phyloP scores from a whole-genome alignment of 1,140 invertebrate genomes.

The Ceratosolen solmsi region DNA sequence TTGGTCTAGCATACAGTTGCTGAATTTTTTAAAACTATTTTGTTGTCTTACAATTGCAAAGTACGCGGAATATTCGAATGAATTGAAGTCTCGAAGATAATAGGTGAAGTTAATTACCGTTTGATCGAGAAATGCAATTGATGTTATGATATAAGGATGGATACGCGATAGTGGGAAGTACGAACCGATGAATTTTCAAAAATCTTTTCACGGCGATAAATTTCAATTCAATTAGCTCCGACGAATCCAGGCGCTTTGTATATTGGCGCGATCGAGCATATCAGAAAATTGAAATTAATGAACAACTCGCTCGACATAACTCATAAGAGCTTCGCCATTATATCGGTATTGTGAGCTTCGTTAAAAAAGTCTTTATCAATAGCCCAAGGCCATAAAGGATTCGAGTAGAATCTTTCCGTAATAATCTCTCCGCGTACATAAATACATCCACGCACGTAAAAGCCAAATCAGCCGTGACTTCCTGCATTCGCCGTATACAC shows the following conservation, averaged over 20 bases:
- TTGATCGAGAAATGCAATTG: no score
- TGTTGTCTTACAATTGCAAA: no score
- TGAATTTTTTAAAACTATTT: no score
- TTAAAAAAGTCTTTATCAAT: constrained; percentile 46
- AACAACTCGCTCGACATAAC: neutral
- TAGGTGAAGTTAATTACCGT: no score
- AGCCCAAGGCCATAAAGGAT: constrained; percentile 25
- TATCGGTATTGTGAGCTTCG: constrained; percentile 21
- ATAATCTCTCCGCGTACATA: neutral
- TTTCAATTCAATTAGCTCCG: constrained; percentile 22
- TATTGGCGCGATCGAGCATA: constrained; percentile 17
- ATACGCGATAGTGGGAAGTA: no score
- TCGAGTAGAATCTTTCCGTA: constrained; percentile 18
- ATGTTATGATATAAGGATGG: no score
- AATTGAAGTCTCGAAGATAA: no score
- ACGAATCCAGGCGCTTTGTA: neutral
- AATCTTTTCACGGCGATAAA: constrained; percentile 22
- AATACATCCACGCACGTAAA: neutral
- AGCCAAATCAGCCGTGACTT: constrained; percentile 41
- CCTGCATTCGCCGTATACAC: neutral
- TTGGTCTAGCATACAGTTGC: no score
- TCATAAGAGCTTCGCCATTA: constrained; percentile 25
- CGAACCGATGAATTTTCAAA: neutral
- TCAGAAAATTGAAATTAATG: constrained; percentile 31
- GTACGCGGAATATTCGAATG: no score